Evolutionary conservation across 2,797 vertebrate genomes (phyloP).

Genomic region (Crotalus adamanteus): DNA sequence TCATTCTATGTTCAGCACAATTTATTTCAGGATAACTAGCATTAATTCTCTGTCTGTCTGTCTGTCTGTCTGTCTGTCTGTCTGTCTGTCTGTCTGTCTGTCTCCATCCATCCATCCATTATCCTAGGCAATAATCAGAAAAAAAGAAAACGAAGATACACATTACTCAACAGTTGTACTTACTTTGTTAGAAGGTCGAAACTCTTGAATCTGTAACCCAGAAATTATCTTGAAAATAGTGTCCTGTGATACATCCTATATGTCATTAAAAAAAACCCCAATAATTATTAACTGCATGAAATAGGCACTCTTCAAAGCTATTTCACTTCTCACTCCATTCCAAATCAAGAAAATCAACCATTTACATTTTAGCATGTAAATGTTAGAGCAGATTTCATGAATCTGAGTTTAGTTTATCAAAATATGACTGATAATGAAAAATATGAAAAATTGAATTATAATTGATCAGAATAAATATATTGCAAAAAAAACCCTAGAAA

Average conservation of each 20-base stretch:
- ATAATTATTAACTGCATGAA: background rate
- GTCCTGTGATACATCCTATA: conserved; percentile 84
- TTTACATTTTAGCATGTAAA: background rate
- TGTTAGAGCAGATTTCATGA: background rate
- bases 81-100: background rate
- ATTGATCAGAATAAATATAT: background rate
- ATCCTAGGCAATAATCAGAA: background rate
- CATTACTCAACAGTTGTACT: conserved; percentile 22
- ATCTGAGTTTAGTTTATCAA: background rate
- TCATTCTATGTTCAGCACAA: background rate
- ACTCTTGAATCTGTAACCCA: conserved; percentile 84
- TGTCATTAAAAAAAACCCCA: conserved; percentile 38
- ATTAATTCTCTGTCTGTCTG: background rate
- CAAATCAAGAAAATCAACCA: background rate
- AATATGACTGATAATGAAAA: background rate
- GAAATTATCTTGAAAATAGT: conserved; percentile 77
- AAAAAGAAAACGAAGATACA: background rate
- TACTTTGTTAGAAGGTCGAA: conserved; percentile 92
- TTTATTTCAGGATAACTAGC: background rate
- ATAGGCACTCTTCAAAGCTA: background rate
- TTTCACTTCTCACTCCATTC: background rate
- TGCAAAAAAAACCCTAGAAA: background rate
- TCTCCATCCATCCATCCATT: no score
- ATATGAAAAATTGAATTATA: background rate
- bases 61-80: background rate